Conservation (phyloP, 2,113 vertebrate species). For the Eonycteris spelaea region DNA sequence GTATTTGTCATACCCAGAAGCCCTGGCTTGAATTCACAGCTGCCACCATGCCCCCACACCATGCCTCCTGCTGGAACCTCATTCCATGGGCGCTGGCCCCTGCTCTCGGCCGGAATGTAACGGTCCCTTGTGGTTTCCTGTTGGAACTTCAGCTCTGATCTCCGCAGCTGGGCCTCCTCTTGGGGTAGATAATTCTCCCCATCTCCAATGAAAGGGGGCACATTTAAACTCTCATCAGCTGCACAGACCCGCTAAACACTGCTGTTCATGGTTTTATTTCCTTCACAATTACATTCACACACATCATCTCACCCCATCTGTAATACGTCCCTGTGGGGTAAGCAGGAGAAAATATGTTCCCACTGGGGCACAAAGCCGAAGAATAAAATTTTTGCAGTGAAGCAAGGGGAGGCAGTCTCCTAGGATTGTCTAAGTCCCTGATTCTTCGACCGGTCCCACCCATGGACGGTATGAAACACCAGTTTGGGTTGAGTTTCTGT, state of each 20-base stretch:
- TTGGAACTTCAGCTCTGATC: background rate
- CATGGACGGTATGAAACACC: background rate
- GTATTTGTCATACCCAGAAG: background rate
- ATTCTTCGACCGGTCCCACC: background rate
- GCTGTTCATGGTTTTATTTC: background rate
- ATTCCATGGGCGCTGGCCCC: rapidly evolving
- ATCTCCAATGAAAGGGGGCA: background rate
- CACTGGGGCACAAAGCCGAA: background rate
- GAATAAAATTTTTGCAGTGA: background rate
- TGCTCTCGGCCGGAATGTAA: background rate
- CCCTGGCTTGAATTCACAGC: background rate
- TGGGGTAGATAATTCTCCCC: background rate
- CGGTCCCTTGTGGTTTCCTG: background rate
- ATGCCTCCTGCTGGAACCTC: rapidly evolving
- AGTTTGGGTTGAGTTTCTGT: background rate
- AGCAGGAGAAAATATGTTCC: background rate
- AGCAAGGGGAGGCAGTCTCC: background rate
- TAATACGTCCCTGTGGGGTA: background rate
- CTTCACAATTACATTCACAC: background rate
- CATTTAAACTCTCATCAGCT: background rate
- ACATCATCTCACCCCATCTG: background rate
- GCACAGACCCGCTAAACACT: background rate
- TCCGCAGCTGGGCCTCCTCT: background rate
- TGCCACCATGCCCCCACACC: background rate
- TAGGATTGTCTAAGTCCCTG: background rate